Conservation (phyloP, 2,888 invertebrate species). For the Erebia aethiops region DNA sequence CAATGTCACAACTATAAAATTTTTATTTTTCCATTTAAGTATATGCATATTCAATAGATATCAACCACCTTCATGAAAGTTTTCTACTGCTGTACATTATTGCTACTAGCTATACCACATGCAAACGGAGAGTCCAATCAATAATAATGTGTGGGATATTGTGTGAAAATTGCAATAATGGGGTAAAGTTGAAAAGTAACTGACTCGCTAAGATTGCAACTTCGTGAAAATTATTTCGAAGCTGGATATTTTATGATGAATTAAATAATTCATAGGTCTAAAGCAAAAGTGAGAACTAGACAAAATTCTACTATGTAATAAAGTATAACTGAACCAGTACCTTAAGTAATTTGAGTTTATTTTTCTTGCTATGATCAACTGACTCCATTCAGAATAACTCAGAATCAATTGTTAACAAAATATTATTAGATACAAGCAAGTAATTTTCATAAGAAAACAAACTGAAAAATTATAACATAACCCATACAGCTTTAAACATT, state of each 20-base stretch:
- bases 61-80: no score
- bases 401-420: not conserved
- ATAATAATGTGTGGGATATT: no score
- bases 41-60: no score
- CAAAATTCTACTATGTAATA: not conserved
- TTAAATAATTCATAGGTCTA: not conserved
- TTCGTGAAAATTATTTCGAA: no score
- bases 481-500: not conserved
- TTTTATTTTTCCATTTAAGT: no score
- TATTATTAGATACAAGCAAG: not conserved
- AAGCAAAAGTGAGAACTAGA: not conserved
- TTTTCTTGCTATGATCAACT: slow-evolving; percentile 10
- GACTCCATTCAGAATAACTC: slow-evolving; percentile 13
- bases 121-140: no score
- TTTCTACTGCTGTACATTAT: no score
- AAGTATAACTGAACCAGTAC: slow-evolving; percentile 7
- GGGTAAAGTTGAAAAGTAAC: not conserved
- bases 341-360: slow-evolving; percentile 15
- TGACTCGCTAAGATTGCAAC: no score
- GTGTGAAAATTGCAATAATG: not conserved
- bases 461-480: not conserved
- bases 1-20: no score
- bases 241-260: not conserved
- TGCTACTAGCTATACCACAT: no score
- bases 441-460: not conserved